Conservation (phyloP, 2,113 vertebrate species). For the Paedocypris sp. region DNA sequence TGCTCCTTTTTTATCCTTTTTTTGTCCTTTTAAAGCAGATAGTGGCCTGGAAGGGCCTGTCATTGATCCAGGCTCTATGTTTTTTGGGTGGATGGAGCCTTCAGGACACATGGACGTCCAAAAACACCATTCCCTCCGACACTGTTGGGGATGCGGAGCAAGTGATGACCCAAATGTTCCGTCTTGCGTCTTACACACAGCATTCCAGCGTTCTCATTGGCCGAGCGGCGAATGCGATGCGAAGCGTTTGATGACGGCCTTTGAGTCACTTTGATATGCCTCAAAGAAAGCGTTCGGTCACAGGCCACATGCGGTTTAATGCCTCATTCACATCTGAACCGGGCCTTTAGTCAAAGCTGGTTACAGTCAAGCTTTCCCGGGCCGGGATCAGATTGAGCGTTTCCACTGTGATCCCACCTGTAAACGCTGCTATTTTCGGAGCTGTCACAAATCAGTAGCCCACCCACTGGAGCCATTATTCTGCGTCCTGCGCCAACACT, state of each 20-base stretch:
- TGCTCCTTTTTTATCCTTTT: too few relatives aligned
- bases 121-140: too few relatives aligned
- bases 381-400: neutral
- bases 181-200: too few relatives aligned
- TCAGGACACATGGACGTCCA: too few relatives aligned
- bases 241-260: constrained; percentile 22
- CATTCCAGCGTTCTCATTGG: too few relatives aligned
- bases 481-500: neutral
- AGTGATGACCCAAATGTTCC: too few relatives aligned
- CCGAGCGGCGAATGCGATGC: too few relatives aligned
- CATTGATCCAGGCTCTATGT: too few relatives aligned
- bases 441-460: neutral
- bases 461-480: constrained; percentile 7
- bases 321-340: neutral
- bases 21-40: too few relatives aligned
- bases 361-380: neutral
- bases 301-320: constrained; percentile 5
- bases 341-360: neutral
- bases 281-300: constrained; percentile 2
- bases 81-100: too few relatives aligned
- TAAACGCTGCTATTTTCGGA: neutral
- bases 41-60: too few relatives aligned
- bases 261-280: neutral
- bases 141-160: too few relatives aligned
- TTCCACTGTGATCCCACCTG: neutral